phyloP scores from a whole-genome alignment of 2,888 invertebrate species.

The Folsomia manolachei region DNA sequence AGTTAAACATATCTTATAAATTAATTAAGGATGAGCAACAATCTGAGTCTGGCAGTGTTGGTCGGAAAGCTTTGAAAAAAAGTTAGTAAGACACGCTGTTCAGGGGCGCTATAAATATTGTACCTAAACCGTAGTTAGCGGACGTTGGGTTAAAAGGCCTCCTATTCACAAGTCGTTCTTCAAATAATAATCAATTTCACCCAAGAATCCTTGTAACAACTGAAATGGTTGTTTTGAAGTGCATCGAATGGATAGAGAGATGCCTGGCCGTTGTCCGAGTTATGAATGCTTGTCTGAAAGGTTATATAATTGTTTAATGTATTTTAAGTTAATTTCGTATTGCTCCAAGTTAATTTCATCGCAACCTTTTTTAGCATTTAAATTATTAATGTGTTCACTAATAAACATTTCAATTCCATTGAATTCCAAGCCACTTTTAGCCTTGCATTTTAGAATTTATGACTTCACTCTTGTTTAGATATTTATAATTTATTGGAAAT shows the following conservation, averaged over 20 bases:
- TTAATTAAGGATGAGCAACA: neutral
- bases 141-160: neutral
- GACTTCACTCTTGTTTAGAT: too few species aligned
- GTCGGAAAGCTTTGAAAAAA: neutral
- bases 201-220: neutral
- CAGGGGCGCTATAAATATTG: slow-evolving; percentile 48
- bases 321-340: too few species aligned
- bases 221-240: neutral
- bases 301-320: too few species aligned
- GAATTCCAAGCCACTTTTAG: too few species aligned
- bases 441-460: too few species aligned
- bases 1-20: neutral
- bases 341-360: too few species aligned
- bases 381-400: too few species aligned
- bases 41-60: neutral
- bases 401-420: too few species aligned
- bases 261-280: neutral
- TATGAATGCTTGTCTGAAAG: neutral
- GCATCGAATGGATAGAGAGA: neutral
- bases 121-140: slow-evolving; percentile 42
- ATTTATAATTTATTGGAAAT: too few species aligned
- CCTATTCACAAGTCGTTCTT: neutral
- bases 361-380: too few species aligned
- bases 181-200: neutral
- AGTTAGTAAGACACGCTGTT: slow-evolving; percentile 26